These are phyloP conservation scores for Archips crataeganus DNA, from an alignment of 2,888 invertebrate genomes.

Conservation along the genomic window DNA sequence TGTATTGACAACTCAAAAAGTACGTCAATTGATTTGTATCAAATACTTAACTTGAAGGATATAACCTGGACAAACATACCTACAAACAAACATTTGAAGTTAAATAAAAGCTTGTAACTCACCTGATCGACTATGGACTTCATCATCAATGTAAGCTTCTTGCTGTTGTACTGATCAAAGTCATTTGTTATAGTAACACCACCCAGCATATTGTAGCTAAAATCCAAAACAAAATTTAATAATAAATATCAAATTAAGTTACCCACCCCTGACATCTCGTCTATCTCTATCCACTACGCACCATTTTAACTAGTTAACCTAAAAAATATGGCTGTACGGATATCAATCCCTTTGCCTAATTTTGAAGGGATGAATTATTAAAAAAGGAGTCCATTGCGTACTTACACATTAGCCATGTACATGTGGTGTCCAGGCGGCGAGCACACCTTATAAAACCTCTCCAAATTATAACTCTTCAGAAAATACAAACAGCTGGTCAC, in stretches of 20 bases:
- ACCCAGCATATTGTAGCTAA: conserved; percentile 87
- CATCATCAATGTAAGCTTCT: conserved; percentile 85
- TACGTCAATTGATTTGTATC: no score
- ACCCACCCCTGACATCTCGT: no score
- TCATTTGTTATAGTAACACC: conserved; percentile 83
- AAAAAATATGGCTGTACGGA: no score
- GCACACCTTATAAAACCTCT: conserved; percentile 87
- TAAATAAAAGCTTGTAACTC: conserved; percentile 16
- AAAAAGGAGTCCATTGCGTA: conserved; percentile 44
- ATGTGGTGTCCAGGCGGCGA: conserved; percentile 87
- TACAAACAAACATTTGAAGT: no score
- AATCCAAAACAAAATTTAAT: conserved; percentile 39
- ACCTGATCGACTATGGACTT: conserved; percentile 85
- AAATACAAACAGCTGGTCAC: conserved; percentile 88
- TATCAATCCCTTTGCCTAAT: no score
- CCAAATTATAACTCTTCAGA: conserved; percentile 86
- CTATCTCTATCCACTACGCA: no score
- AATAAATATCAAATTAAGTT: no score
- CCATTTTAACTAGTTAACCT: no score
- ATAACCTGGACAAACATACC: no score
- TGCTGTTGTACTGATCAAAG: conserved; percentile 81
- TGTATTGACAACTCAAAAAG: no score
- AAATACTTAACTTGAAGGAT: no score
- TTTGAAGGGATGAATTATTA: no score
- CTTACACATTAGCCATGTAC: conserved; percentile 87